Conservation (phyloP, 2,797 vertebrate species). For the Microchirus variegatus region DNA sequence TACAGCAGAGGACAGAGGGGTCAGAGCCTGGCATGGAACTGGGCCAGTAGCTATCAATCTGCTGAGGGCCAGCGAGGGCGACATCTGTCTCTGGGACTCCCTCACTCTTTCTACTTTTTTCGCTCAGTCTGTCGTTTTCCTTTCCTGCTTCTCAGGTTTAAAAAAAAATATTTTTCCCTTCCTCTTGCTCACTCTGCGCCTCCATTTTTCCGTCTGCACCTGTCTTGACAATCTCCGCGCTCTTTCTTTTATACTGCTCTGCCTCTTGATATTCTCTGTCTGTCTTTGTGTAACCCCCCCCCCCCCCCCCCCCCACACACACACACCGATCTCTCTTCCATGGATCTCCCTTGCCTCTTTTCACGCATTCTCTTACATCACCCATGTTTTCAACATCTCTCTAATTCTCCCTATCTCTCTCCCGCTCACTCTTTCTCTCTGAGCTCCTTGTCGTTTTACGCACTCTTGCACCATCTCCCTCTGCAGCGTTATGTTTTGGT, state of each 20-base stretch:
- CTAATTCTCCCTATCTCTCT: conserved; percentile 54
- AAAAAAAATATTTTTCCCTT: conserved; percentile 16
- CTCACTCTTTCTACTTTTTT: conserved; percentile 71
- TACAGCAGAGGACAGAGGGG: conserved; percentile 84
- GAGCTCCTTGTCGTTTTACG: conserved; percentile 74
- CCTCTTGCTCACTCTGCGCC: conserved; percentile 40
- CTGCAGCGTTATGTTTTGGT: conserved; percentile 73
- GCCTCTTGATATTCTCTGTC: conserved; percentile 69
- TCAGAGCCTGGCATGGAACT: conserved; percentile 81
- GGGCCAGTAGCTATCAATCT: conserved; percentile 84
- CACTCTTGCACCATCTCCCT: conserved; percentile 79
- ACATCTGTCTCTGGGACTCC: conserved; percentile 85
- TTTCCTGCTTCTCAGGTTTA: conserved; percentile 28
- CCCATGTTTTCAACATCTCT: conserved; percentile 68
- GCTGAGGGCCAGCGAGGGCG: conserved; percentile 71
- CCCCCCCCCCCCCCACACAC: conserved; percentile 26
- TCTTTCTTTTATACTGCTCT: conserved; percentile 51
- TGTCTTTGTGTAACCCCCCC: conserved; percentile 64
- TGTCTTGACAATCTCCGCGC: conserved; percentile 58
- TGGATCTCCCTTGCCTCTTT: conserved; percentile 72
- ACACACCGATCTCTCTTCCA: conserved; percentile 37
- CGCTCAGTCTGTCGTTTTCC: conserved; percentile 39
- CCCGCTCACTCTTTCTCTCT: conserved; percentile 34
- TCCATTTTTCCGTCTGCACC: conserved; percentile 61
- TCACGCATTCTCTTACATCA: conserved; percentile 75